Evolutionary conservation across 2,888 invertebrate species (phyloP), one percentile per base, ranked within the genome.

Genomic region (Agonopterix heracliana): DNA sequence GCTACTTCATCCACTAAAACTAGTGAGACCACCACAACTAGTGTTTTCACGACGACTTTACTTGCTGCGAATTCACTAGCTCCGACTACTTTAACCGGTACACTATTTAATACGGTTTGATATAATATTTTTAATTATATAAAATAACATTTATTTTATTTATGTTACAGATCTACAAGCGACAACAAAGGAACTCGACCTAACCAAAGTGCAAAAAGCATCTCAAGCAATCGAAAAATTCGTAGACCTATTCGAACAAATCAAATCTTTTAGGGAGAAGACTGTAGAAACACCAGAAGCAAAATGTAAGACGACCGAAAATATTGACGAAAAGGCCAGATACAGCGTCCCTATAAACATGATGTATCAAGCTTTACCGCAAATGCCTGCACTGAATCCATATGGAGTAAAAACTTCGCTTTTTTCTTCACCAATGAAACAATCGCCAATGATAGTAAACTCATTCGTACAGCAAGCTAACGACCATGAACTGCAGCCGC

Each of bases 231-330:
- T 80, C n/a, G 63, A 69, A 41, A 72, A 72, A 53, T 59, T 82
- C 14, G 65, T 77, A 53, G 64, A 73, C 49, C 54, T 81, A 45
- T 68, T 78, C 34, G 65, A 75, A 54, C 67, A 74, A 54, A 62
- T 74, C 8, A 74, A 75, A 63, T 50, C 54, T 5, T 52, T 65
- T 9, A 69, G 68, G 47, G 60, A 66, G 34, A 63, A 52, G 8
- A 47, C 44, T 0, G 49, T 52, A 41, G 42, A 51, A 12, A 51
- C 57, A 14, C 36, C 11, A 38, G 41, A 46, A 41, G 41, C 13
- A 46, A 55, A 53, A 52, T 44, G 26, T 47, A 47, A 49, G 8
- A 7, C n/a, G n/a, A n/a, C 43, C 10, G 26, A 44, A 26, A 44
- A 10, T 10, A 17, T 34, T n/a, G 17, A 3, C 3, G 17, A n/a